Evolutionary conservation across 2,797 vertebrate genomes (phyloP).

Genomic region (Arremon aurantiirostris): DNA sequence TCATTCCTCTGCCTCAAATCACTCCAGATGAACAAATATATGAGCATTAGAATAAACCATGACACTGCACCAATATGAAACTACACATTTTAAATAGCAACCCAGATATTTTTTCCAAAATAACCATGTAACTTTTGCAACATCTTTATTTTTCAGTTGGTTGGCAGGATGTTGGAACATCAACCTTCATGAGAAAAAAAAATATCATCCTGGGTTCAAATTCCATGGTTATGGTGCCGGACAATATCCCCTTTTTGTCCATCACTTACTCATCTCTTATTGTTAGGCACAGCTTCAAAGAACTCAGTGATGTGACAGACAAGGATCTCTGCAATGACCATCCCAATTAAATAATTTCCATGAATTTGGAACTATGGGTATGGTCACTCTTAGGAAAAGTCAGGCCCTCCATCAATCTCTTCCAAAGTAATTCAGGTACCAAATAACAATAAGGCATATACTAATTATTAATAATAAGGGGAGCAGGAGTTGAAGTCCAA

Average conservation of each 20-base stretch:
- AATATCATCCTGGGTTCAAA: background rate
- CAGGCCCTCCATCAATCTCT: background rate
- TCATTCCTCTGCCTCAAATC: background rate
- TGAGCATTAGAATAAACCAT: background rate
- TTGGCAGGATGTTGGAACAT: background rate
- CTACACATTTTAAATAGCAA: background rate
- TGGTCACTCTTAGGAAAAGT: background rate
- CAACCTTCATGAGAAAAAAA: background rate
- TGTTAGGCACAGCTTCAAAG: background rate
- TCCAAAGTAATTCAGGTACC: background rate
- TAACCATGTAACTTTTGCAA: background rate
- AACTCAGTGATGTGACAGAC: background rate
- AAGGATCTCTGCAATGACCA: background rate
- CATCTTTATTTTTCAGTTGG: background rate
- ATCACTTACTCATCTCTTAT: background rate
- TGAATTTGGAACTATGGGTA: background rate
- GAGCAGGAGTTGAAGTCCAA: background rate
- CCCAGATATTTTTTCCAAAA: background rate
- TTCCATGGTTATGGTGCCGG: background rate
- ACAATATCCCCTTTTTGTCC: background rate
- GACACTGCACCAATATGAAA: background rate
- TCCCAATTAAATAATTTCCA: background rate
- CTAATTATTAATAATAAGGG: background rate
- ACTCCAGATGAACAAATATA: background rate
- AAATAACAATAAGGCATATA: background rate